Conservation (phyloP, 2,888 invertebrate genomes). For the Byasa hedistus region DNA sequence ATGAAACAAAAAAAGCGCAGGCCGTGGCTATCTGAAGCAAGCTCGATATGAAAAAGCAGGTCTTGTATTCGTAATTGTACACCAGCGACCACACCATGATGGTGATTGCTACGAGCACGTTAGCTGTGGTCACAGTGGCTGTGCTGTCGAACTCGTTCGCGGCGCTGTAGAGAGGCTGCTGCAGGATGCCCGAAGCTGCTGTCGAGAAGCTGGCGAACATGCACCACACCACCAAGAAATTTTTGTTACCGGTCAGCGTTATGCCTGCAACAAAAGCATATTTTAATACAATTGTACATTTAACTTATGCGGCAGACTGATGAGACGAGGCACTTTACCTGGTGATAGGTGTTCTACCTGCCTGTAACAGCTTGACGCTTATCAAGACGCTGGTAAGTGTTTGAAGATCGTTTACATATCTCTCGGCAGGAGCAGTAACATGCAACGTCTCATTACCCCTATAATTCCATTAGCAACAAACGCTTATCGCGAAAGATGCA, state of each 20-base stretch:
- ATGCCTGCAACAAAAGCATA: slow-evolving; percentile 53
- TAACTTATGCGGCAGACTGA: no score
- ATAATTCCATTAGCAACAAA: no score
- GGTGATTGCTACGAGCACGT: slow-evolving; percentile 59
- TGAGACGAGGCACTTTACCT: no score
- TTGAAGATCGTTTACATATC: no score
- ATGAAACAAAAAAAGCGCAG: slow-evolving; percentile 57
- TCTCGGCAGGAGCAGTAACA: no score
- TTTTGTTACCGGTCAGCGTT: slow-evolving; percentile 56
- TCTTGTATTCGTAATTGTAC: slow-evolving; percentile 62
- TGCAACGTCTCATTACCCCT: no score
- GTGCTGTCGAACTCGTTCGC: slow-evolving; percentile 72
- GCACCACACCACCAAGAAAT: slow-evolving; percentile 67
- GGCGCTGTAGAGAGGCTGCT: slow-evolving; percentile 66
- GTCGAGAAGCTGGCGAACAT: slow-evolving; percentile 68
- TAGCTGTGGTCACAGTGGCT: slow-evolving; percentile 67
- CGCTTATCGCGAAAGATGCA: no score
- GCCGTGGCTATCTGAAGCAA: slow-evolving; percentile 60
- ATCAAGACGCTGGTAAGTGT: no score
- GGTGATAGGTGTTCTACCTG: no score
- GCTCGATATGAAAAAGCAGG: slow-evolving; percentile 66
- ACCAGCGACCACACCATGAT: slow-evolving; percentile 62
- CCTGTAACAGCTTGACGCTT: no score
- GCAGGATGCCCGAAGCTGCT: slow-evolving; percentile 61
- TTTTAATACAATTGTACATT: slow-evolving; percentile 8